These are phyloP conservation scores for Acanthosepion pharaonis DNA, from an alignment of 2,888 invertebrate genomes.

Conservation along the genomic window DNA sequence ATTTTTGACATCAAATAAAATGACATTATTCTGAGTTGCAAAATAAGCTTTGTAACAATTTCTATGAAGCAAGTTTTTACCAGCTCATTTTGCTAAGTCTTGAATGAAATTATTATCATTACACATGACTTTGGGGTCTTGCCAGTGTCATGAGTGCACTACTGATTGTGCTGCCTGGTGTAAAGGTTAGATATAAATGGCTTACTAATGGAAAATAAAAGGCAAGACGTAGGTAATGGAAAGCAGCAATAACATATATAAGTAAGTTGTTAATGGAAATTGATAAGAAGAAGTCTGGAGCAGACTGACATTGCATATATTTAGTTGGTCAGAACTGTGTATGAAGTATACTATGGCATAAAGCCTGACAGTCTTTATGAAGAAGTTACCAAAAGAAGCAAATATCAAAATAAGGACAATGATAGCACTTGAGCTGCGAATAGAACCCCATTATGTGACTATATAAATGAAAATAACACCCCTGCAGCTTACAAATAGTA, in stretches of 20 bases:
- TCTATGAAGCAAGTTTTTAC: not conserved
- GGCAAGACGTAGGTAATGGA: not conserved
- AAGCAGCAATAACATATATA: not conserved
- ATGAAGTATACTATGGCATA: too few species aligned
- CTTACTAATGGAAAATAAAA: not conserved
- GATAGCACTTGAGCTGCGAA: too few species aligned
- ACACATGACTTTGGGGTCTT: not conserved
- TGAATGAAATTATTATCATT: not conserved
- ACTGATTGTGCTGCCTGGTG: not conserved
- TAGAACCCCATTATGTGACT: too few species aligned
- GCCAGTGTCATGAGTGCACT: not conserved
- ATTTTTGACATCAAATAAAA: not conserved
- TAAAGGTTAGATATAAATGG: conserved; percentile 33
- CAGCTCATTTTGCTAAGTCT: not conserved
- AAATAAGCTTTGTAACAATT: not conserved
- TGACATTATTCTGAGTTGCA: not conserved
- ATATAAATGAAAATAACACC: too few species aligned
- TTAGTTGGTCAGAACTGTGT: not conserved
- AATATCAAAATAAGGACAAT: too few species aligned
- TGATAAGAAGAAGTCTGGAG: not conserved
- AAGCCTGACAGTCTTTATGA: too few species aligned
- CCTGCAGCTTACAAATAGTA: too few species aligned
- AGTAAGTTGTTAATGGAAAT: conserved; percentile 4
- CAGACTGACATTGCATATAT: not conserved
- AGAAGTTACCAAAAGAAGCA: too few species aligned